These are phyloP conservation scores for Phenganax marumi DNA, from an alignment of 92 coral and sea anemone species.

Conservation along the genomic window DNA sequence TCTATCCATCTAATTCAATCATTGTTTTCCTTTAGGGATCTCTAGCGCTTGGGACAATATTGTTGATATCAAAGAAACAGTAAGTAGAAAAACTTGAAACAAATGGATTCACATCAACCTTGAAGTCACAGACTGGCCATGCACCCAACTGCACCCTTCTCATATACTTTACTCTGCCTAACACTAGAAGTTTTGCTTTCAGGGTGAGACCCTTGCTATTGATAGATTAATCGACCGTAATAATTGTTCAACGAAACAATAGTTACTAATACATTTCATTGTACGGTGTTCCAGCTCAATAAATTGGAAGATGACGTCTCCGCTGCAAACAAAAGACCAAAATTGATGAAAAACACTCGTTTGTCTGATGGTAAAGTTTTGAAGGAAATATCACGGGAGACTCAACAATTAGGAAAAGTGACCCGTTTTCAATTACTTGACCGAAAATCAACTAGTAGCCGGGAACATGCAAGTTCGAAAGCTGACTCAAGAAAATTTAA, in stretches of 20 bases:
- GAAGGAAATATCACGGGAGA: slow-evolving; percentile 38
- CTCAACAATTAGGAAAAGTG: slow-evolving; percentile 33
- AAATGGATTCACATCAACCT: too few relatives aligned
- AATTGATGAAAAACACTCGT: slow-evolving; percentile 9
- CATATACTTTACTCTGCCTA: too few relatives aligned
- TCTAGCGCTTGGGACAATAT: slow-evolving; percentile 96
- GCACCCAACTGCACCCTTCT: too few relatives aligned
- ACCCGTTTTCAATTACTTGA: slow-evolving; percentile 37
- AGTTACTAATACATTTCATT: not conserved
- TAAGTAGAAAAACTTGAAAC: slow-evolving; percentile 49
- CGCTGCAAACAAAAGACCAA: slow-evolving; percentile 73
- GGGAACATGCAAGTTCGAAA: not conserved
- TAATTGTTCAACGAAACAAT: not conserved
- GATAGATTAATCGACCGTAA: too few relatives aligned
- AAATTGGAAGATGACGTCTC: slow-evolving; percentile 21
- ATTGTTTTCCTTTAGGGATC: slow-evolving; percentile 59
- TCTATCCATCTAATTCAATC: not conserved
- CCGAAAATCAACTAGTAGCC: not conserved
- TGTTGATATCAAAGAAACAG: slow-evolving; percentile 86
- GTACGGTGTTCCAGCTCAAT: not conserved
- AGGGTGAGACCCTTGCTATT: too few relatives aligned
- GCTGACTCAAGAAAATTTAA: slow-evolving; percentile 1
- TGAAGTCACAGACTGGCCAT: too few relatives aligned
- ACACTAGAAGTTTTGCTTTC: too few relatives aligned
- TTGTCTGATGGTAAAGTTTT: slow-evolving; percentile 21